A percentile compares a stretch with the other conserved stretches of the same genome.
Evolutionary conservation across 2,113 vertebrate species (phyloP).

Genomic region (Herpetotheres cachinnans): DNA sequence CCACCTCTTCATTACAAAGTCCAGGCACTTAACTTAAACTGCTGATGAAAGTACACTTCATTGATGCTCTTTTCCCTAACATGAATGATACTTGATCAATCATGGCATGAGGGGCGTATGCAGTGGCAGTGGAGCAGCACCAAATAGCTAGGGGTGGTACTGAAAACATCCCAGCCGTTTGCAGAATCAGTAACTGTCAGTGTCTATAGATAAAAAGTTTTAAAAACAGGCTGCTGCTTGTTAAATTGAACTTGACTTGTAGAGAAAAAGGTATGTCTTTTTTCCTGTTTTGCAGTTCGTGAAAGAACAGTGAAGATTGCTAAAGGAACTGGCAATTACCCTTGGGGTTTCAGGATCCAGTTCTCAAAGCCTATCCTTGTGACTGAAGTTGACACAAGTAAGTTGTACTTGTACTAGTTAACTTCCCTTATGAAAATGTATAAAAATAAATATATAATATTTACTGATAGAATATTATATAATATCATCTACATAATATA

Average conservation of each 20-base stretch:
- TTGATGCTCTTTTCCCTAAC: background rate
- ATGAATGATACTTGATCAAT: background rate
- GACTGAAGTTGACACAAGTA: slow-evolving; percentile 93
- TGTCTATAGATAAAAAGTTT: background rate
- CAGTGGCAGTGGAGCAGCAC: background rate
- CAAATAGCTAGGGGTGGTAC: background rate
- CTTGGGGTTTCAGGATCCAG: slow-evolving; percentile 92
- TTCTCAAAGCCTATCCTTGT: slow-evolving; percentile 92
- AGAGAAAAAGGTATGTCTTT: background rate
- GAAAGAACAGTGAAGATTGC: slow-evolving; percentile 85
- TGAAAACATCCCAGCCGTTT: background rate
- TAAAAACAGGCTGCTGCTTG: background rate
- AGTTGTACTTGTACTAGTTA: slow-evolving; percentile 45
- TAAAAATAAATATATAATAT: background rate
- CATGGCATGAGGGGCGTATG: accelerated
- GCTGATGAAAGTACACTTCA: background rate
- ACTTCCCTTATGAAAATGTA: background rate
- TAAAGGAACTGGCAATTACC: slow-evolving; percentile 86
- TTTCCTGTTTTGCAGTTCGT: slow-evolving; percentile 75
- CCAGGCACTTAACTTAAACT: background rate
- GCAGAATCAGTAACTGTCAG: background rate
- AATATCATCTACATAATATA: background rate
- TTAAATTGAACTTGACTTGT: background rate
- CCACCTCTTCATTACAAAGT: background rate
- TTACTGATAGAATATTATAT: background rate